phyloP scores from a whole-genome alignment of 2,888 invertebrate genomes.

The Leptopilina drosophilae region DNA sequence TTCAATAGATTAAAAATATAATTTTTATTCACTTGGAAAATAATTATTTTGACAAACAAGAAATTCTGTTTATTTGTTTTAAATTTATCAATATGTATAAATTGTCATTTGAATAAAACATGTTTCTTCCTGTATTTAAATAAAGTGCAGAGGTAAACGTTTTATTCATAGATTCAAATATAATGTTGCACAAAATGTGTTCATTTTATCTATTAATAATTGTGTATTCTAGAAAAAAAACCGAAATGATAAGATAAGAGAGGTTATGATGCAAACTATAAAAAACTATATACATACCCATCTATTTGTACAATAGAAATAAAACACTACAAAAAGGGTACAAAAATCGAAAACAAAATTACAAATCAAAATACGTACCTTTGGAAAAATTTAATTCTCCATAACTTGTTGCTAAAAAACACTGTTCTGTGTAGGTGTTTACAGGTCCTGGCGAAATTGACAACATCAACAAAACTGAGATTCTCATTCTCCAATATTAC shows the following conservation, averaged over 20 bases:
- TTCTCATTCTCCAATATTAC: conserved; percentile 67
- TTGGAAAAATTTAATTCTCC: conserved; percentile 77
- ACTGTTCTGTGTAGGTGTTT: conserved; percentile 78
- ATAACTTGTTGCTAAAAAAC: conserved; percentile 76
- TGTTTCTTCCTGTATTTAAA: no score
- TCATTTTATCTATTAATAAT: conserved; percentile 12
- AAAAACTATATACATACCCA: conserved; percentile 5
- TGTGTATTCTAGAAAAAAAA: not conserved
- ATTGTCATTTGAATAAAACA: no score
- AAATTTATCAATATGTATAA: no score
- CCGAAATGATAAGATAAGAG: conserved; percentile 4
- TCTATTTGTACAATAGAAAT: not conserved
- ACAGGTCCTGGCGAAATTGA: conserved; percentile 79
- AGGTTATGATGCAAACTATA: not conserved
- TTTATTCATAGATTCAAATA: not conserved
- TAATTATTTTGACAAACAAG: no score
- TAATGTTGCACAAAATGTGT: conserved; percentile 11
- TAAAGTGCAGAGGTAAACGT: not conserved
- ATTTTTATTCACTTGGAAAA: no score
- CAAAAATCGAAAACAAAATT: not conserved
- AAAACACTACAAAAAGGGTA: not conserved
- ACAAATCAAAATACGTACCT: conserved; percentile 68
- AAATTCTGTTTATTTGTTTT: not conserved
- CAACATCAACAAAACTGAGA: conserved; percentile 75
- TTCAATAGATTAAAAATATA: no score